phyloP scores from a whole-genome alignment of 2,797 vertebrate genomes.

The Molothrus aeneus region DNA sequence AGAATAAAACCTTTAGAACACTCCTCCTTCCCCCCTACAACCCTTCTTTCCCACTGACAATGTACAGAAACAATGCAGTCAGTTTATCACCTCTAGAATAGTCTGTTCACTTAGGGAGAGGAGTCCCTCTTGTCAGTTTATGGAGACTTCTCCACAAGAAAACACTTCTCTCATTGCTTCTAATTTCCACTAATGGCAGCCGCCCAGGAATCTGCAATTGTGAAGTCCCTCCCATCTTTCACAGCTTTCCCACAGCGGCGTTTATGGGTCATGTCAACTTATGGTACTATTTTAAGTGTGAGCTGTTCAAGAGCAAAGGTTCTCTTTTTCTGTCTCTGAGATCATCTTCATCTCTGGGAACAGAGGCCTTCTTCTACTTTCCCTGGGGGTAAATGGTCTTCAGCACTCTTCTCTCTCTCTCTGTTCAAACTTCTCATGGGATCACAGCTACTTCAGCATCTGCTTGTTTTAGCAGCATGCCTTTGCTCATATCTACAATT shows the following conservation, averaged over 20 bases:
- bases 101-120: background rate
- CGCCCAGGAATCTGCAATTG: accelerated
- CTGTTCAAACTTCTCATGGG: background rate
- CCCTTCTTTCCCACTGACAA: background rate
- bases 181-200: background rate
- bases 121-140: background rate
- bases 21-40: background rate
- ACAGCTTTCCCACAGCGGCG: background rate
- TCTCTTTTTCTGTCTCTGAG: background rate
- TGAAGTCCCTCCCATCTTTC: background rate
- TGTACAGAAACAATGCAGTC: background rate
- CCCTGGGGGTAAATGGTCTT: background rate
- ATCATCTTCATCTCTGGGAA: background rate
- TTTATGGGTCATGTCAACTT: background rate
- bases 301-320: background rate
- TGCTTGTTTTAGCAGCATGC: background rate
- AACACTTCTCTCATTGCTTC: background rate
- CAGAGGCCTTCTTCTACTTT: background rate
- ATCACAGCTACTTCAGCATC: background rate
- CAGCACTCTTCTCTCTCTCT: background rate
- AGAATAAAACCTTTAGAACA: background rate
- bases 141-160: background rate
- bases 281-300: background rate
- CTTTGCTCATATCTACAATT: background rate
- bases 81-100: background rate